Evolutionary conservation across 2,888 invertebrate genomes (phyloP).

Genomic region (Blastobasis adustella): DNA sequence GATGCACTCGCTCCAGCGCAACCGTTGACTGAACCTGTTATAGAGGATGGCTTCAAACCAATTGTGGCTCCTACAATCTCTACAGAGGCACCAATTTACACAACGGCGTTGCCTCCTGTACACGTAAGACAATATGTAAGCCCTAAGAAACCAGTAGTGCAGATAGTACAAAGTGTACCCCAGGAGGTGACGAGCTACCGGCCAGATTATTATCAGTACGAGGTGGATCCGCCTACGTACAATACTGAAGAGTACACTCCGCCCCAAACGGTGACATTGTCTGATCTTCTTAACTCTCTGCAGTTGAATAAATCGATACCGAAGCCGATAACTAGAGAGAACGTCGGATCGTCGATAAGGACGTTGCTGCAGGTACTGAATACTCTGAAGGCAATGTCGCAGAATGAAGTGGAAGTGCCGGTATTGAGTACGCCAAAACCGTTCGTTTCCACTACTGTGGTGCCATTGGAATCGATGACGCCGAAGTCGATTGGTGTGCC

Average conservation of each 20-base stretch:
- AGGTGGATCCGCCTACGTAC: constrained; percentile 24
- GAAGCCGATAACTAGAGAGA: constrained; percentile 83
- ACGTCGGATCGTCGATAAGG: constrained; percentile 85
- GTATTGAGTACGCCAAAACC: constrained; percentile 54
- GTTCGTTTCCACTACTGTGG: constrained; percentile 32
- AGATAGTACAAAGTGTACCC: constrained; percentile 24
- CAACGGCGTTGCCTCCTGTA: constrained; percentile 24
- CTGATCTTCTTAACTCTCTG: constrained; percentile 80
- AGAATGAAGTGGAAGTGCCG: constrained; percentile 48
- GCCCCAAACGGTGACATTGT: constrained; percentile 39
- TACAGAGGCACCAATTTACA: constrained; percentile 33
- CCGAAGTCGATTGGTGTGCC: constrained; percentile 35
- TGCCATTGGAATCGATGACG: constrained; percentile 21
- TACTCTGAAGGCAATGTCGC: constrained; percentile 72
- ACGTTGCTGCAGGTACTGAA: constrained; percentile 85
- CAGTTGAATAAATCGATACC: constrained; percentile 85
- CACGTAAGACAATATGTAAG: constrained; percentile 22
- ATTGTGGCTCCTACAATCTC: constrained; percentile 33
- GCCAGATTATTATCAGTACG: constrained; percentile 47
- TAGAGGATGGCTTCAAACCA: constrained; percentile 59
- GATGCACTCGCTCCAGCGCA: constrained; percentile 25
- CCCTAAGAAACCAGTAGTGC: constrained; percentile 28
- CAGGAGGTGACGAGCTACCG: constrained; percentile 26
- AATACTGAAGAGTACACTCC: constrained; percentile 24
- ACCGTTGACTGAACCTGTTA: constrained; percentile 40